phyloP scores from a whole-genome alignment of 2,888 invertebrate genomes.

The Euspilapteryx auroguttella region DNA sequence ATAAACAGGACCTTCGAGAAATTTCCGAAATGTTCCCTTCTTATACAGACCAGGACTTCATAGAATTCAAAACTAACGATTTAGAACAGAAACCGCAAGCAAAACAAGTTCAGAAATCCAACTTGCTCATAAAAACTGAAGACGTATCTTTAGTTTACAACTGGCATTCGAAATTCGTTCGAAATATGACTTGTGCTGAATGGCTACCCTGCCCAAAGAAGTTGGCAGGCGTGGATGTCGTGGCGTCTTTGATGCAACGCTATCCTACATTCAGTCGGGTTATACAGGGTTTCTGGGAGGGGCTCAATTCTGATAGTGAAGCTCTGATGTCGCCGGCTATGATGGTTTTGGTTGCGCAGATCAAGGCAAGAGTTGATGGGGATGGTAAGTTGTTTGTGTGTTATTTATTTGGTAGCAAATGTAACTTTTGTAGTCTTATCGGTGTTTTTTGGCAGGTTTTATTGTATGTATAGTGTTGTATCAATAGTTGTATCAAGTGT shows the following conservation, averaged over 20 bases:
- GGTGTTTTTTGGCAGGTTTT: too few relatives aligned
- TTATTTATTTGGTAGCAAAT: conserved; percentile 6
- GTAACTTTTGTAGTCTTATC: background rate
- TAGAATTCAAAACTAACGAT: conserved; percentile 60
- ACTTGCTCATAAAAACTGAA: conserved; percentile 35
- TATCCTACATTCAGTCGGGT: conserved; percentile 62
- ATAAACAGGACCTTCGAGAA: conserved; percentile 65
- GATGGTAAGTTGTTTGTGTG: conserved; percentile 21
- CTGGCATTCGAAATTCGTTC: conserved; percentile 64
- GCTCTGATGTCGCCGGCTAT: conserved; percentile 57
- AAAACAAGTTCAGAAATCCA: conserved; percentile 12
- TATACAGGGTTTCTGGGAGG: conserved; percentile 47
- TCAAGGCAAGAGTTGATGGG: conserved; percentile 48
- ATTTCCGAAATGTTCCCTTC: conserved; percentile 72
- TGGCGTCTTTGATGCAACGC: conserved; percentile 56
- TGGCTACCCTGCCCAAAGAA: conserved; percentile 58
- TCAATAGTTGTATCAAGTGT: too few relatives aligned
- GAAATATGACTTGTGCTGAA: conserved; percentile 58
- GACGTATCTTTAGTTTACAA: conserved; percentile 63
- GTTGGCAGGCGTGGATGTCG: conserved; percentile 34
- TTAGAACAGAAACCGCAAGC: conserved; percentile 46
- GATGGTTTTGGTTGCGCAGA: conserved; percentile 56
- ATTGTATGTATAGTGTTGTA: too few relatives aligned
- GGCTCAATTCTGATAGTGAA: conserved; percentile 57
- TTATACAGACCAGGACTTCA: conserved; percentile 68